Conservation (phyloP, 2,797 vertebrate species). For the Enteromius mattozi region DNA sequence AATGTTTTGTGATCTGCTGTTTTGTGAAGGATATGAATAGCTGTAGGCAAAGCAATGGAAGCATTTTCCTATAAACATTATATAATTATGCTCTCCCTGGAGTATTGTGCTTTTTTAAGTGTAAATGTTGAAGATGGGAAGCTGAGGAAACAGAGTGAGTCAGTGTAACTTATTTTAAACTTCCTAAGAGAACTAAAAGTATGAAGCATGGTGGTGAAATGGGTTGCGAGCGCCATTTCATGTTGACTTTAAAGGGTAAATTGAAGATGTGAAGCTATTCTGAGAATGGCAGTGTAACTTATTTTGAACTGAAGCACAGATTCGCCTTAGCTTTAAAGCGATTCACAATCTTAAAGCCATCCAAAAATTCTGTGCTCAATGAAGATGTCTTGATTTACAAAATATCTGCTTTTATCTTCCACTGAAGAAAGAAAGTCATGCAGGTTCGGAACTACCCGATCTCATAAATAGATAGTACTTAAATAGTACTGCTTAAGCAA, state of each 20-base stretch:
- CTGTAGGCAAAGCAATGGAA: constrained; percentile 10
- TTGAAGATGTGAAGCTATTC: constrained; percentile 4
- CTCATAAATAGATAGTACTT: no score
- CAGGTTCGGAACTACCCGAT: not conserved
- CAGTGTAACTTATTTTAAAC: constrained; percentile 15
- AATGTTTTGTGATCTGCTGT: constrained; percentile 25
- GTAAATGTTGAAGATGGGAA: not conserved
- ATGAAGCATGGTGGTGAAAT: not conserved
- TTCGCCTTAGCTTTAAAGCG: not conserved
- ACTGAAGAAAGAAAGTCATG: not conserved
- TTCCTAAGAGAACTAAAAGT: constrained; percentile 11
- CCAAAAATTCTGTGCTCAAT: not conserved
- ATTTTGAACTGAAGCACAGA: not conserved
- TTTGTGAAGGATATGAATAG: constrained; percentile 35
- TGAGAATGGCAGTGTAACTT: not conserved
- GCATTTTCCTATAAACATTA: constrained; percentile 25
- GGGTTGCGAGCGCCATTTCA: not conserved
- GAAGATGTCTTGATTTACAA: not conserved
- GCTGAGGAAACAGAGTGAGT: not conserved
- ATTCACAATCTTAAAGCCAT: not conserved
- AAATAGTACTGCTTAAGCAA: no score
- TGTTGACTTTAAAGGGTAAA: not conserved
- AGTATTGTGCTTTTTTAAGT: constrained; percentile 18
- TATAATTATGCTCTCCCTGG: constrained; percentile 25
- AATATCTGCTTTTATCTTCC: not conserved